Base-by-base conservation (phyloP, 1,140 invertebrate species). In the Penaeus chinensis region DNA sequence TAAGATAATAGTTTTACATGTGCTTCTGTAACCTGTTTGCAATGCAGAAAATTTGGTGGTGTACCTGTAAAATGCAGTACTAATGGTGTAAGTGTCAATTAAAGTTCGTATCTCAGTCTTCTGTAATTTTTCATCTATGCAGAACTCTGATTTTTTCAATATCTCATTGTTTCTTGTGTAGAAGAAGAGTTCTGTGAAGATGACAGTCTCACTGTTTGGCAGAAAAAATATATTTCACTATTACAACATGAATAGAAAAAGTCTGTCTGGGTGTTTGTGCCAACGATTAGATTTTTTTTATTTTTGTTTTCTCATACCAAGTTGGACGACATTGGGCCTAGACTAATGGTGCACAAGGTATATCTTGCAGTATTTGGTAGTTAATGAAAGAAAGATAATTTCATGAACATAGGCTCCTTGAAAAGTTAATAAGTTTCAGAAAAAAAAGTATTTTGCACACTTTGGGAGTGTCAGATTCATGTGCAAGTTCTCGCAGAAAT, bases 11-110 rank as follows among this genome's bases (percentile, higher is more conserved):
- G 80, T 82, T 69, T 87, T 87, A 82, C 66, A 87, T 87, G 85
- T 87, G 85, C 85, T 87, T 87, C 85, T 85, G 61, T 87, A 87
- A 76, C 62, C 69, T 87, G 69, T 87, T 80, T 87, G 85, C 85
- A 87, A 77, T 82, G 79, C 71, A 87, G 82, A 81, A 71, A 42
- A 78, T 82, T 66, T 81, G 61, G 61, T 81, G 42, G 32, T 78
- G 60, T 85, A 85, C 24, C n/a, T 86, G 84, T 86, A 86, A 86
- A 86, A 66, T 80, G 47, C 47, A 47, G 47, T 47, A 47, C 47
- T 78, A 32, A 86, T 86, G 11, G 42, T 79, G 76, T 61, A 79
- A 47, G 69, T 74, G 69, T 74, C 69, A 74, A 74, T 74, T 74
- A 71, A 65, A 82, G 61, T 87, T 65, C 82, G 62, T 82, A 62